Percentiles rank a stretch among this genome's conserved stretches.
phyloP scores from a whole-genome alignment of 2,888 invertebrate species.

The Lycophotia porphyrea region DNA sequence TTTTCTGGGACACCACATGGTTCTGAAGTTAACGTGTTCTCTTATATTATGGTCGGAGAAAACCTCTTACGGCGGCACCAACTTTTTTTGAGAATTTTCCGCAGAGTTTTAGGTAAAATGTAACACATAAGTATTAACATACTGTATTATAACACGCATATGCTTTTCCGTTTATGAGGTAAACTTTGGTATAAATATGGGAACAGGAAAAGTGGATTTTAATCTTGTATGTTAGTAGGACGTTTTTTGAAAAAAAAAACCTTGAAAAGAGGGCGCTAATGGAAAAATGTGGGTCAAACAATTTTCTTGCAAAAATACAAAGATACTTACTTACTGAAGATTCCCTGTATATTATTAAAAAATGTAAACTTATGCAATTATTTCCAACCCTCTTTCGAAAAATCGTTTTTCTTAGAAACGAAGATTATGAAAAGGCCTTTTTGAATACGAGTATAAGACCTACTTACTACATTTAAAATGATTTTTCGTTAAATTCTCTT shows the following conservation, averaged over 20 bases:
- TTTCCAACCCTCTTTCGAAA: background rate
- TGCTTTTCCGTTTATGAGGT: constrained; percentile 55
- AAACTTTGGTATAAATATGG: constrained; percentile 40
- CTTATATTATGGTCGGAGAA: constrained; percentile 75
- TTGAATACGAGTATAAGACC: background rate
- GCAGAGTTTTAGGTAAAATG: constrained; percentile 60
- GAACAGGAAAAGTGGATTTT: constrained; percentile 38
- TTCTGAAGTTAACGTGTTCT: constrained; percentile 83
- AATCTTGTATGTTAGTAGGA: constrained; percentile 23
- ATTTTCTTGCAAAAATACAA: background rate
- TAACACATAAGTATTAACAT: constrained; percentile 54
- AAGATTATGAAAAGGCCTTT: background rate
- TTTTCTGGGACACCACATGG: constrained; percentile 88
- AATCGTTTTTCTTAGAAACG: background rate
- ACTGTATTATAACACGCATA: constrained; percentile 56
- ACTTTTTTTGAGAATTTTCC: constrained; percentile 67
- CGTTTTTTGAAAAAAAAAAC: background rate
- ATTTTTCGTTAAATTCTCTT: background rate
- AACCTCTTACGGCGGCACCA: constrained; percentile 71
- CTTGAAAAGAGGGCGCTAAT: background rate
- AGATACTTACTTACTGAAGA: background rate
- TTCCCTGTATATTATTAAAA: background rate
- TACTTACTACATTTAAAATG: background rate
- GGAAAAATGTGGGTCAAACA: background rate
- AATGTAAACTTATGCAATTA: background rate